Conservation (phyloP, 1,140 invertebrate genomes). For the Yoshiicerus persimilis region DNA sequence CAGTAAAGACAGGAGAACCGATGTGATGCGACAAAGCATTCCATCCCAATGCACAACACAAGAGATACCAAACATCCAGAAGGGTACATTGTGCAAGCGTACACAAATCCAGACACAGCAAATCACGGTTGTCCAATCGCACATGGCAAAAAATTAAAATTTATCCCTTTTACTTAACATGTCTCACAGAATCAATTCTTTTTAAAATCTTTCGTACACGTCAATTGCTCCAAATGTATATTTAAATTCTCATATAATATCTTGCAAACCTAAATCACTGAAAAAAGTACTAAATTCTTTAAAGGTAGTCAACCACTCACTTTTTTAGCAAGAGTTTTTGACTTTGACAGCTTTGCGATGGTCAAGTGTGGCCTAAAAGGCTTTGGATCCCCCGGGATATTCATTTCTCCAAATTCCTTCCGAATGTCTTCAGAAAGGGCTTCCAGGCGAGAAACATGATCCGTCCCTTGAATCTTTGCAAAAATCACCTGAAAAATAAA, state of each 20-base stretch:
- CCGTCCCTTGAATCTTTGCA: constrained; percentile 30
- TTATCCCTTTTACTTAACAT: too few species aligned
- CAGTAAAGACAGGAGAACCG: not conserved
- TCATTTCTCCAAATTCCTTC: constrained; percentile 3
- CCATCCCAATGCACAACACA: not conserved
- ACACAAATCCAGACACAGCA: not conserved
- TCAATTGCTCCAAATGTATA: too few species aligned
- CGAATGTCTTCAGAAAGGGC: constrained; percentile 1
- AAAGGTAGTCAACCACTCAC: not conserved
- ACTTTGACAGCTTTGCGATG: constrained; percentile 38
- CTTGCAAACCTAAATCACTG: not conserved
- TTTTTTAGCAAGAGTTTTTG: constrained; percentile 33
- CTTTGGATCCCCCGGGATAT: not conserved
- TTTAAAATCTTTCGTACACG: too few species aligned
- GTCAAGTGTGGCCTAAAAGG: constrained; percentile 39
- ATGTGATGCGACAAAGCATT: not conserved
- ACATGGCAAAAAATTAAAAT: not conserved
- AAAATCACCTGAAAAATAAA: constrained; percentile 29
- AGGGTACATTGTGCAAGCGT: not conserved
- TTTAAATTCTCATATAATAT: too few species aligned
- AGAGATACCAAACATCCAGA: not conserved
- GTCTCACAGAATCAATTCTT: too few species aligned
- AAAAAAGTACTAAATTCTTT: not conserved
- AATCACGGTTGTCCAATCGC: not conserved
- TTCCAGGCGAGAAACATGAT: constrained; percentile 14